Evolutionary conservation across 2,113 vertebrate species (phyloP), one percentile per base, ranked within the genome.

Genomic region (Odontesthes bonariensis): DNA sequence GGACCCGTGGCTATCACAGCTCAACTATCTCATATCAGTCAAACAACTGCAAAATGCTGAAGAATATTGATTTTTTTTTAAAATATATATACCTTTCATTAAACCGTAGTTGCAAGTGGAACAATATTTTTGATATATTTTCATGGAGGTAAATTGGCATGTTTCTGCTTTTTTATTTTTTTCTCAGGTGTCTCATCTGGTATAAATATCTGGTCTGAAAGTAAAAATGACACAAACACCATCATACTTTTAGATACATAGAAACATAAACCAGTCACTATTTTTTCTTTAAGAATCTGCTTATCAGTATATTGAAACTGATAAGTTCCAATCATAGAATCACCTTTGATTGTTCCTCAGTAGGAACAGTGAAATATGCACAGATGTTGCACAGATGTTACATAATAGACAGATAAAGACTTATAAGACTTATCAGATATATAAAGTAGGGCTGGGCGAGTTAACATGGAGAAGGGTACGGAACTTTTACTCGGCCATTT

Each of bases 1-100:
- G 82, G 82, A 85, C 52, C 49, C 52, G 32, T 20, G 47, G 81
- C 69, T 52, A 38, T 66, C 0, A 32, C 38, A 0, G 16, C 52
- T 31, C 16, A 14, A 23, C 69, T 38, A 54, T 75, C 23, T 66
- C 49, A 32, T 73, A 90, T 90, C 86, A 75, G 63, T 91, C 87
- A 64, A 84, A 73, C 47, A 69, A 74, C 10, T 54, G 60, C 49
- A 68, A 73, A 73, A 72, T 57, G 54, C 56, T n/a, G 55, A 70
- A 42, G 49, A 75, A 31, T 52, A 46, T 8, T 22, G 33, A 63
- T 47, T 60, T 61, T 60, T 49, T n/a, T n/a, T n/a, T n/a, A n/a
- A n/a, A n/a, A n/a, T n/a, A 60, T 4, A 61, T 31, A 4, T 23
- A 4, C 0, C 54, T 54, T 60, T 63, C 19, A 59, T 55, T 49